phyloP scores from a whole-genome alignment of 2,113 vertebrate genomes.

The Pimephales promelas region DNA sequence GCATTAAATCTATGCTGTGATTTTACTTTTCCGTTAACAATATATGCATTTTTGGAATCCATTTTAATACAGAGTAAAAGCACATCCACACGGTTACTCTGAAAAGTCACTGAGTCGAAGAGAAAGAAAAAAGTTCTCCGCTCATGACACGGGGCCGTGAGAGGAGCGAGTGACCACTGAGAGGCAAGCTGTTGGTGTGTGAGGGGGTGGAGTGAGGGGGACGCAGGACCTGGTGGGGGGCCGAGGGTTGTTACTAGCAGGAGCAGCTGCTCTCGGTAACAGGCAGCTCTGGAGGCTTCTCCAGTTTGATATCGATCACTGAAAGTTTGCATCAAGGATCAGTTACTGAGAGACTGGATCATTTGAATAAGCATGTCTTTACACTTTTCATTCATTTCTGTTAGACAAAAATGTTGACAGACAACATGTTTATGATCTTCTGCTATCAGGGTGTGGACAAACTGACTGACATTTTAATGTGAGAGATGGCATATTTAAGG shows the following conservation, averaged over 20 bases:
- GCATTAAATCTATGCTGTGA: constrained; percentile 68
- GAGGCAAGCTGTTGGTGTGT: constrained; percentile 76
- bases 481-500: background rate
- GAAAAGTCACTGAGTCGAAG: constrained; percentile 81
- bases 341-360: background rate
- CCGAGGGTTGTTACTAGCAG: constrained; percentile 77
- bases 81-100: constrained; percentile 82
- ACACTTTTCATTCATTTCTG: background rate
- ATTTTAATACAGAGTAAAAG: constrained; percentile 76
- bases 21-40: constrained; percentile 60
- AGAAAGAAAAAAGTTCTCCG: constrained; percentile 68
- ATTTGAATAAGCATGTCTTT: background rate
- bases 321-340: constrained; percentile 76
- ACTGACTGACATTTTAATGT: background rate
- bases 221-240: constrained; percentile 59
- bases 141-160: constrained; percentile 67
- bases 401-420: background rate
- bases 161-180: constrained; percentile 74
- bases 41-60: constrained; percentile 62
- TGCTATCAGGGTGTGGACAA: background rate
- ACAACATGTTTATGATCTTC: background rate
- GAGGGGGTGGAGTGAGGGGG: constrained; percentile 35
- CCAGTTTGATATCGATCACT: constrained; percentile 92
- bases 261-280: constrained; percentile 89
- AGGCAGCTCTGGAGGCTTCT: constrained; percentile 86